These are phyloP conservation scores for Pollenia griseotomentosa DNA, from an alignment of 2,888 invertebrate genomes.

Conservation along the genomic window DNA sequence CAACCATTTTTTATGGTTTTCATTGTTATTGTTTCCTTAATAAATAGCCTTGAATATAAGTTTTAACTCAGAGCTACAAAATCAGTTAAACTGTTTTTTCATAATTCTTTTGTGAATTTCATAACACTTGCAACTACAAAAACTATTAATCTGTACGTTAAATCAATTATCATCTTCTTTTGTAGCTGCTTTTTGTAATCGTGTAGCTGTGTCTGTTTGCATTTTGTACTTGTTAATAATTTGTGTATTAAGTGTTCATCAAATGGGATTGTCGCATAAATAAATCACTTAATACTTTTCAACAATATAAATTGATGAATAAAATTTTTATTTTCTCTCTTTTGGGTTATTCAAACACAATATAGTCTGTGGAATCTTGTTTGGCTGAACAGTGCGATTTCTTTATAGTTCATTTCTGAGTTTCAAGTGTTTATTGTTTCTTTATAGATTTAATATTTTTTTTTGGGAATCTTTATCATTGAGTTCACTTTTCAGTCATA, in stretches of 20 bases:
- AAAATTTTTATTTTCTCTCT: too few species aligned
- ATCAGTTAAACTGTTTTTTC: slow-evolving; percentile 22
- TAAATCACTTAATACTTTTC: slow-evolving; percentile 68
- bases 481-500: too few species aligned
- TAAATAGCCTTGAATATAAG: slow-evolving; percentile 21
- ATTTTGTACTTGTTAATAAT: slow-evolving; percentile 9
- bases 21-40: slow-evolving; percentile 5
- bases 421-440: slow-evolving; percentile 6
- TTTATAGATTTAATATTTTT: background rate
- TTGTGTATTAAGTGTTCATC: slow-evolving; percentile 53
- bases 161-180: background rate
- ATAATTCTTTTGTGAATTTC: background rate
- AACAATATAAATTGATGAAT: slow-evolving; percentile 32
- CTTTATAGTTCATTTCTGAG: slow-evolving; percentile 2
- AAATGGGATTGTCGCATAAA: slow-evolving; percentile 61
- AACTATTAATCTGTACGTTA: slow-evolving; percentile 14
- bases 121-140: background rate
- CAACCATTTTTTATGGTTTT: background rate
- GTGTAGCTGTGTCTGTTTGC: background rate
- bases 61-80: slow-evolving; percentile 4
- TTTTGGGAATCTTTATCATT: too few species aligned
- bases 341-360: slow-evolving; percentile 28
- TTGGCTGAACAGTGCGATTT: background rate
- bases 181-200: background rate
- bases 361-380: background rate